Conservation (phyloP, 2,888 invertebrate genomes). For the Glyphotaelius pellucidus region DNA sequence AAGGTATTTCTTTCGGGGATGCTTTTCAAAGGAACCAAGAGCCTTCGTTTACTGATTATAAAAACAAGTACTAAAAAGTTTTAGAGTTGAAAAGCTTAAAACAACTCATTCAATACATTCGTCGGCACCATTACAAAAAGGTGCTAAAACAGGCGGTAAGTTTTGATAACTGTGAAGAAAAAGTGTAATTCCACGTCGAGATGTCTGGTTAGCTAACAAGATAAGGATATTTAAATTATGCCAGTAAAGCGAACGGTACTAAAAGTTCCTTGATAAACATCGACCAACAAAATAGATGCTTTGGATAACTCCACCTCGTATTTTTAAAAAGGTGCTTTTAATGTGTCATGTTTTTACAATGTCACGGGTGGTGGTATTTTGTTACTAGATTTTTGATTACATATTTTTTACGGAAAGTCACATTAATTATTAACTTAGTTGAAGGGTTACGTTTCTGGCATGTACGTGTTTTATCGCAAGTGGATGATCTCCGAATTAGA, state of each 20-base stretch:
- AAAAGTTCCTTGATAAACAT: constrained; percentile 25
- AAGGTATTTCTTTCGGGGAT: neutral
- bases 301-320: neutral
- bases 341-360: constrained; percentile 2
- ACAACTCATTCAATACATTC: neutral
- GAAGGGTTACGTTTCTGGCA: neutral
- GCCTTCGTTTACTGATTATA: neutral
- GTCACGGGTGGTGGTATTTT: neutral
- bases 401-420: neutral
- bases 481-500: neutral
- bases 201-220: constrained; percentile 24
- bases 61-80: neutral
- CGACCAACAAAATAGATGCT: constrained; percentile 19
- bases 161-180: constrained; percentile 2
- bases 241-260: constrained; percentile 5
- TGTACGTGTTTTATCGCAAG: neutral
- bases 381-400: neutral
- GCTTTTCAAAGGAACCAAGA: neutral
- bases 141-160: neutral
- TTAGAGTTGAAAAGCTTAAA: neutral
- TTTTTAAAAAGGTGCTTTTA: neutral
- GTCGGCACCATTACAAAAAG: neutral
- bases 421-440: neutral
- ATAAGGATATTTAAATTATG: constrained; percentile 40
- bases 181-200: constrained; percentile 2